Conservation (phyloP, 1,140 invertebrate genomes). For the Asbolus verrucosus region DNA sequence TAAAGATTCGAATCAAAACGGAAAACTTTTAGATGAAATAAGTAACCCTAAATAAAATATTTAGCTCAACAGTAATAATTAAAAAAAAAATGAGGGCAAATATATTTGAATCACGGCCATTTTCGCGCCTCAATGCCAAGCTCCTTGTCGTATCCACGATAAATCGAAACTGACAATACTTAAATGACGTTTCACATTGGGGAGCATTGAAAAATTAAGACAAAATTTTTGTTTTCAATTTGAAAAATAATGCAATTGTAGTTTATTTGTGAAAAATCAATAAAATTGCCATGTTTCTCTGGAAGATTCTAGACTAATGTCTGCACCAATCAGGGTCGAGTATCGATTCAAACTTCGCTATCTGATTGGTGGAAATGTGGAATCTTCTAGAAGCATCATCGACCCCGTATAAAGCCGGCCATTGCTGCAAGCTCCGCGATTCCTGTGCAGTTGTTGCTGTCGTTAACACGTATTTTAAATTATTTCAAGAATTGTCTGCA, state of each 20-base stretch:
- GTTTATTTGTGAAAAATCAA: conserved; percentile 4
- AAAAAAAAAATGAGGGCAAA: too few relatives aligned
- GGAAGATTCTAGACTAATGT: conserved; percentile 18
- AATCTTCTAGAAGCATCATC: conserved; percentile 55
- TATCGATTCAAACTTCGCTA: not conserved
- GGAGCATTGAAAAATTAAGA: not conserved
- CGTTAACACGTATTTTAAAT: conserved; percentile 41
- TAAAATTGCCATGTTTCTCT: not conserved
- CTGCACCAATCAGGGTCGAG: conserved; percentile 41
- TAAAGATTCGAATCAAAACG: too few relatives aligned
- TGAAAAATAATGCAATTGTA: not conserved
- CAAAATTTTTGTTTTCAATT: not conserved
- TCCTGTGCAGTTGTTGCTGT: conserved; percentile 45
- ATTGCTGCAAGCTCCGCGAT: conserved; percentile 48
- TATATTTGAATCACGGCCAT: too few relatives aligned
- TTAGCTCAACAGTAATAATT: too few relatives aligned
- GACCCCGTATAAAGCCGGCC: conserved; percentile 58
- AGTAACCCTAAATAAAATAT: too few relatives aligned
- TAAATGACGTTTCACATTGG: not conserved
- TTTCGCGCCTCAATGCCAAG: not conserved
- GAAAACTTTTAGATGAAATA: too few relatives aligned
- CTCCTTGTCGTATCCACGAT: not conserved
- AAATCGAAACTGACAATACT: not conserved
- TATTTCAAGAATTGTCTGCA: conserved; percentile 54
- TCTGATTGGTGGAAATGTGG: conserved; percentile 40